Evolutionary conservation across 2,888 invertebrate species (phyloP), one percentile per base, ranked within the genome.

Genomic region (Augiades crinisus): DNA sequence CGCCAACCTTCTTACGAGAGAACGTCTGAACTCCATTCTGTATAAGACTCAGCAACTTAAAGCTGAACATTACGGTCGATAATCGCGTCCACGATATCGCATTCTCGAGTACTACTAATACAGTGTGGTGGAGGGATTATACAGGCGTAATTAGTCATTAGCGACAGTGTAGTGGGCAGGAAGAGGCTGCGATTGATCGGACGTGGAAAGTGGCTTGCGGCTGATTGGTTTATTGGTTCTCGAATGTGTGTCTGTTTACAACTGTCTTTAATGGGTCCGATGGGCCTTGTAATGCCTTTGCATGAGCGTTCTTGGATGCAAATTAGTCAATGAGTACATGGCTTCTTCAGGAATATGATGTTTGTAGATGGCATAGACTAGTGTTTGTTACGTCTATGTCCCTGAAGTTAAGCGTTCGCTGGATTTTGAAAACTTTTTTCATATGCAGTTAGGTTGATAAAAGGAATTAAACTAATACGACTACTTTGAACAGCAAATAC

Each of bases 81-180:
- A 63, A 62, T 77, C 10, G 55, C 52, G 52, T 75, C 69, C 5
- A 12, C 4, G 6, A 3, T 17, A 24, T 22, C 7, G 44, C 41
- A 43, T 47, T 53, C 58, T 58, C 59, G 59, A 64, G 67, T 64
- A 58, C 54, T 57, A 55, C 58, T 70, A 70, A 72, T 70, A 72
- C 67, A 70, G 70, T 69, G 75, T 71, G 62, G 64, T 71, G 67
- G 73, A 74, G 71, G 78, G 80, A 82, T 82, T 77, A 78, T 81
- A 78, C 81, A 81, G 77, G 76, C 75, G 78, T 85, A 86, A 86
- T 86, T 84, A 85, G 86, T 86, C 81, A 82, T 85, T 86, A 86
- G 80, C 75, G 81, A 80, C 79, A 75, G 72, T 72, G 73, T 69
- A 75, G 75, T 77, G 75, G 80, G 79, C 77, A 78, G 81, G 81